Conservation (phyloP, 2,888 invertebrate genomes). For the Hemistola chrysoprasaria region DNA sequence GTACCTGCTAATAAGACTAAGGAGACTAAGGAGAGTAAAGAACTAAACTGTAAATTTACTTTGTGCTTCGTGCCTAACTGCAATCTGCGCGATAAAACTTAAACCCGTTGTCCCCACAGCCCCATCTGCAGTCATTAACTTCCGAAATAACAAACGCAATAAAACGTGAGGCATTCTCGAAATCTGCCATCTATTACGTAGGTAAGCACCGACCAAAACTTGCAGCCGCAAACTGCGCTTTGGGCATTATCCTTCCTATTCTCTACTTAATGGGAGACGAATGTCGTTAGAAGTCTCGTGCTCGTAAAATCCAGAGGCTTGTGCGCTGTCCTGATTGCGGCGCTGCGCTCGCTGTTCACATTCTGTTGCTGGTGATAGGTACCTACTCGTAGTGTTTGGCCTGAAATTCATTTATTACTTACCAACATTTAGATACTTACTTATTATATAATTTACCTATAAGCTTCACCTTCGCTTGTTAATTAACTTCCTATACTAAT, state of each 20-base stretch:
- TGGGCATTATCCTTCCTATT: conserved; percentile 69
- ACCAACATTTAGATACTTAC: too few species aligned
- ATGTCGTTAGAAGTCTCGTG: conserved; percentile 74
- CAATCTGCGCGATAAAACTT: conserved; percentile 4
- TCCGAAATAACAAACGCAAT: conserved; percentile 27
- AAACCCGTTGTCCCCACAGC: conserved; percentile 1
- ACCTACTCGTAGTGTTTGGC: too few species aligned
- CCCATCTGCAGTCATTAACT: conserved; percentile 20
- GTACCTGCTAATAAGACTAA: too few species aligned
- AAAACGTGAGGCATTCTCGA: conserved; percentile 39
- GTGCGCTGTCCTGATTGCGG: conserved; percentile 44
- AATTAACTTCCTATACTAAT: too few species aligned
- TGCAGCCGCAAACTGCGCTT: conserved; percentile 70
- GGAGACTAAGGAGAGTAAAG: too few species aligned
- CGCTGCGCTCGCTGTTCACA: conserved; percentile 14
- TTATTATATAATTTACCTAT: too few species aligned
- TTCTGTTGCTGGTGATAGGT: too few species aligned
- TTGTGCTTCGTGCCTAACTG: conserved; percentile 2
- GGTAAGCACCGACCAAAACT: conserved; percentile 55
- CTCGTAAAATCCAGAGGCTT: conserved; percentile 68
- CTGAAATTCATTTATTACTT: too few species aligned
- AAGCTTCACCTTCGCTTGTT: too few species aligned
- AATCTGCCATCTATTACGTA: conserved; percentile 62
- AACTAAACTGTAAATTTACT: not conserved
- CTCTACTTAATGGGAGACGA: conserved; percentile 73